Evolutionary conservation across 1,140 invertebrate genomes (phyloP), one percentile per base, ranked within the genome.

Genomic region (Latrodectus geometricus): DNA sequence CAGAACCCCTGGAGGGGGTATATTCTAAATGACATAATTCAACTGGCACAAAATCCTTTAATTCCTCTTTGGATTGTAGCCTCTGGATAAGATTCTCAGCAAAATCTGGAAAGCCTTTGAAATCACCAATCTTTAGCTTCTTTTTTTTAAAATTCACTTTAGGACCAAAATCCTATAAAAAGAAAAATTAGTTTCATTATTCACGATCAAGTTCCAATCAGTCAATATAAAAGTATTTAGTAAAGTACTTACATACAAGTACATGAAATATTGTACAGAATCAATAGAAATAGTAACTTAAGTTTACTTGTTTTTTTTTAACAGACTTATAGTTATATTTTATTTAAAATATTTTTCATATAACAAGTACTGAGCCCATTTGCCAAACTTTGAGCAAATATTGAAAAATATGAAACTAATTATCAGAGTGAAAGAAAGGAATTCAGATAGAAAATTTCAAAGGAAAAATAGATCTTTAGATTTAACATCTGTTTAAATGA

Each of bases 11-110:
- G 89, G 92, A 91, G 9, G 95, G 94, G 85, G 95, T 93, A 92
- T 99, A 99, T 90, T 99, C 98, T 84, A 99, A 92, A 86, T 97
- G 97, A 91, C 98, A 99, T 89, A 99, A 96, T 91, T 99, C 98
- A 68, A 99, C 96, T 0, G 96, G 96, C 91, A 95, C 92, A 92
- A 97, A 99, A 90, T 94, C 92, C 86, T 92, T 90, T 49, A 99
- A 90, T 9, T 95, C 89, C 9, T 93, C 90, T 23, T 95, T 90
- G 11, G 91, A 88, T 11, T 92, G 89, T 89, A 99, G 96, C 90
- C 95, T 95, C 0, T 96, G 93, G 89, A 99, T 95, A 23, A 99
- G 91, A 90, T 95, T 95, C 90, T 95, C 93, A 0, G 96, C 95
- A 91, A 94, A 96, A 35, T 90, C 89, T 4, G 98, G 98, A 91